These are phyloP conservation scores for Macroramphosus scolopax DNA, from an alignment of 2,797 vertebrate species.

Conservation along the genomic window DNA sequence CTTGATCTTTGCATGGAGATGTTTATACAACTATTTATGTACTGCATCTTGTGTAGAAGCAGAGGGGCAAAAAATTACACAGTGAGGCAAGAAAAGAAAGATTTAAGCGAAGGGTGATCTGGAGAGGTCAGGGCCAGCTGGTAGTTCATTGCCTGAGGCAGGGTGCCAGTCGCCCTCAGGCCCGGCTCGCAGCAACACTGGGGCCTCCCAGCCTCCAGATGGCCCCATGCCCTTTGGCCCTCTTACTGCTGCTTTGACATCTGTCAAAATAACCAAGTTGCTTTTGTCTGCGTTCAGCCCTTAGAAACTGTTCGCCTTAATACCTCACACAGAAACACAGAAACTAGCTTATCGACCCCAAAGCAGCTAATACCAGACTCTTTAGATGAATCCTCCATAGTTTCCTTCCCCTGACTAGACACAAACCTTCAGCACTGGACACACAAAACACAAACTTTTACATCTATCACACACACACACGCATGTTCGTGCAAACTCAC, in stretches of 20 bases:
- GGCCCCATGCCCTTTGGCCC: constrained; percentile 74
- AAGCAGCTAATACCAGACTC: too few relatives aligned
- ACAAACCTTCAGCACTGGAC: background rate
- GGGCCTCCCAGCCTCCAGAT: constrained; percentile 76
- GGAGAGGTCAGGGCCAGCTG: constrained; percentile 76
- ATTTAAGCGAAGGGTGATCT: constrained; percentile 41
- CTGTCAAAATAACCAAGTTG: constrained; percentile 77
- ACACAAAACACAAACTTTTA: background rate
- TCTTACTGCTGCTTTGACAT: constrained; percentile 75
- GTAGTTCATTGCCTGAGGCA: constrained; percentile 61
- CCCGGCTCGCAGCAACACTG: constrained; percentile 57
- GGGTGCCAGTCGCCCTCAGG: constrained; percentile 60
- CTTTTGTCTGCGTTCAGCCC: constrained; percentile 70
- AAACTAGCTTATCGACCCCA: too few relatives aligned
- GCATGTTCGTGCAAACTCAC: too few relatives aligned
- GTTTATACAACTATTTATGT: background rate
- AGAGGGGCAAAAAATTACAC: background rate
- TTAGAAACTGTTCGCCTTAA: constrained; percentile 26
- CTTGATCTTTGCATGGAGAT: constrained; percentile 1
- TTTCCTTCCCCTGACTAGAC: too few relatives aligned
- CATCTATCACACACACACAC: too few relatives aligned
- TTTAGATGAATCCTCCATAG: too few relatives aligned
- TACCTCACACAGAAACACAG: constrained; percentile 26
- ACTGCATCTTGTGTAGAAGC: background rate
- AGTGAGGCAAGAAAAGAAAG: constrained; percentile 6